These are phyloP conservation scores for Yponomeuta malinellus DNA, from an alignment of 2,888 invertebrate genomes.

Conservation along the genomic window DNA sequence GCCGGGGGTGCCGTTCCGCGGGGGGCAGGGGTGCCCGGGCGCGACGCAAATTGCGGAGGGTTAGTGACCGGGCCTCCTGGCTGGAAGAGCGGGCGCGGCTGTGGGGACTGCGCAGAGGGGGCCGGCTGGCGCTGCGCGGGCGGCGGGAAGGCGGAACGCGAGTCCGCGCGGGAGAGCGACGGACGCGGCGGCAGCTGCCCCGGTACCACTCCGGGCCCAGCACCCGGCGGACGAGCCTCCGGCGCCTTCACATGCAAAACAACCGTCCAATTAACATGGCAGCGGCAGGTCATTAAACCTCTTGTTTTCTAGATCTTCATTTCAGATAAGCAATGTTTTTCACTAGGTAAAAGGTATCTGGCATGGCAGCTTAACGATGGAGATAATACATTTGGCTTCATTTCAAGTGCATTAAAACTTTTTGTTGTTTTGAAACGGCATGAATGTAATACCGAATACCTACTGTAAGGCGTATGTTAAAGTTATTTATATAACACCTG, in stretches of 20 bases:
- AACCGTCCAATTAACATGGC: slow-evolving; percentile 11
- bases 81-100: slow-evolving; percentile 60
- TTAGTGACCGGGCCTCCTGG: slow-evolving; percentile 60
- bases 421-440: slow-evolving; percentile 2
- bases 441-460: background rate
- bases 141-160: slow-evolving; percentile 34
- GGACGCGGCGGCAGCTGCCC: slow-evolving; percentile 37
- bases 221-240: slow-evolving; percentile 49
- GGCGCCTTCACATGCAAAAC: slow-evolving; percentile 49
- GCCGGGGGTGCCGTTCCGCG: slow-evolving; percentile 46
- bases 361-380: slow-evolving; percentile 16
- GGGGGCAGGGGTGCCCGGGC: slow-evolving; percentile 44
- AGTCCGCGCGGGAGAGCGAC: slow-evolving; percentile 41
- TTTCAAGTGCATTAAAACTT: slow-evolving; percentile 11
- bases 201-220: slow-evolving; percentile 36
- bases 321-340: background rate
- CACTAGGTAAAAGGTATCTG: slow-evolving; percentile 1
- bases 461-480: too few species aligned
- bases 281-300: background rate
- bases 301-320: background rate
- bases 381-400: slow-evolving; percentile 18
- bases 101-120: slow-evolving; percentile 46
- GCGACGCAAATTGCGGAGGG: slow-evolving; percentile 49
- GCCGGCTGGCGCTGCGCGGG: slow-evolving; percentile 37
- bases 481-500: too few species aligned